Evolutionary conservation across 2,888 invertebrate species (phyloP), one percentile per base, ranked within the genome.

Genomic region (Temnothorax rugatulus): DNA sequence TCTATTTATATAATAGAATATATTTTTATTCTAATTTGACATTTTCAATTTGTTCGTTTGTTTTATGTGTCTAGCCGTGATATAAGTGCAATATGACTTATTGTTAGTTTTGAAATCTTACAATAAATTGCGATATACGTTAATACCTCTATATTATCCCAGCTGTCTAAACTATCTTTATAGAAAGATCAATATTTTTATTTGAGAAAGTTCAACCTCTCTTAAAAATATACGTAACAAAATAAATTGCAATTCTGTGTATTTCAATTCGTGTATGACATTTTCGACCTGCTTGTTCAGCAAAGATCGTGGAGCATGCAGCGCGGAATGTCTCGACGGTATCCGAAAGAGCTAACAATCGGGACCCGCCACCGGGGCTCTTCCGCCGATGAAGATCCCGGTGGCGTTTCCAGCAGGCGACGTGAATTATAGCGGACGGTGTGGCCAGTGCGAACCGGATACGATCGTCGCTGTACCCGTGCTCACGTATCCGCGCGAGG

Each of bases 401-500:
- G 15, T 47, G 57, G 79, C 44, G 71, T 11, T 38, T 47, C 47
- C 41, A 21, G n/a, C 57, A 44, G 59, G 34, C 57, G 47, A 59
- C 59, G 18, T 79, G 71, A 79, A 47, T 79, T 79, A 79, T 79
- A 21, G 47, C 44, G 29, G 52, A 29, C 44, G 69, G 44, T 29
- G 77, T 15, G 52, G 44, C 61, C 74, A 4, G 64, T 13, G 57
- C 63, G 44, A 54, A 54, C 68, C 44, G 69, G 47, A 44, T 38
- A 44, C 71, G 79, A 79, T 79, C 59, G 57, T 64, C 71, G 69
- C 38, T 47, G 61, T 44, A 13, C 38, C 29, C 54, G 47, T 41
- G 25, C 69, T 34, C 54, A 44, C 52, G 21, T 63, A 74, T 50
- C 34, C 66, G 59, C 50, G 21, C 50, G 47, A 73, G 57, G 71